Percentiles rank a stretch among this genome's conserved stretches.
Conservation (phyloP, 2,888 invertebrate genomes). For the Rapana venosa region DNA sequence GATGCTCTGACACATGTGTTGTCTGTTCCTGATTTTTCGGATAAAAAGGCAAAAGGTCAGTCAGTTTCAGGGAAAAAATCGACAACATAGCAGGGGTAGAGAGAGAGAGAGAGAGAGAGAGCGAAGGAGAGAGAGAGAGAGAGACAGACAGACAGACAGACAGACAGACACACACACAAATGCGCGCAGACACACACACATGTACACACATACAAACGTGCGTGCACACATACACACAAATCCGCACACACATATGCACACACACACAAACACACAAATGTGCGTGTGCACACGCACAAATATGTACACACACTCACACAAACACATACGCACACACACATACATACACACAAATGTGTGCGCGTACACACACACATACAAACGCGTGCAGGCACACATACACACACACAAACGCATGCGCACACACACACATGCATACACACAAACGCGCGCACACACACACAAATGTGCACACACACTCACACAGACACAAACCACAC, state of each 20-base stretch:
- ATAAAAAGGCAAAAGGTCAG: too few relatives aligned
- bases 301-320: not conserved
- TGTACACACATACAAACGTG: not conserved
- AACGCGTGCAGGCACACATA: not conserved
- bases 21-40: too few relatives aligned
- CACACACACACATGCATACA: not conserved
- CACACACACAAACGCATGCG: not conserved
- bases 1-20: not conserved
- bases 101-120: too few relatives aligned
- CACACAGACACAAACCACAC: too few relatives aligned
- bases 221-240: not conserved
- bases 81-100: too few relatives aligned
- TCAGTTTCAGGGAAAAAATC: too few relatives aligned
- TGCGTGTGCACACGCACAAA: not conserved
- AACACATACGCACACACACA: not conserved
- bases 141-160: not conserved
- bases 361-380: not conserved
- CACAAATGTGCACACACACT: too few relatives aligned
- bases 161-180: not conserved
- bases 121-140: too few relatives aligned
- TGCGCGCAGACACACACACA: not conserved
- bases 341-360: not conserved
- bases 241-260: not conserved
- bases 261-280: not conserved
- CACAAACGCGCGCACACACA: not conserved